Conservation (phyloP, 2,888 invertebrate genomes). For the Nomada fucata region DNA sequence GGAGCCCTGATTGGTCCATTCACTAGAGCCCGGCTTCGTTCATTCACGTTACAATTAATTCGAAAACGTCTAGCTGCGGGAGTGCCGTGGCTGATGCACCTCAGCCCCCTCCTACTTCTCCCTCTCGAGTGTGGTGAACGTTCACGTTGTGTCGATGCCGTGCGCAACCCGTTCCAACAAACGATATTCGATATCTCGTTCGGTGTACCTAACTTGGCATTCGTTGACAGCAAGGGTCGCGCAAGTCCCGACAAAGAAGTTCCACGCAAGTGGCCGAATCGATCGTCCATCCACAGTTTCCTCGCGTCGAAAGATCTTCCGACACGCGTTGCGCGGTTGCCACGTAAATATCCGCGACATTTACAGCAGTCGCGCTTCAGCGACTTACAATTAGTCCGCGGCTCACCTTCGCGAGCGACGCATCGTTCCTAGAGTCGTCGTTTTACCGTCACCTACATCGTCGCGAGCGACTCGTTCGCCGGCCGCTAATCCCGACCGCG, state of each 20-base stretch:
- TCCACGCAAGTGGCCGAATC: no score
- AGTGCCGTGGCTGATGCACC: conserved; percentile 13
- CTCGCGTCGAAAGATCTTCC: no score
- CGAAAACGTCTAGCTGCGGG: conserved; percentile 49
- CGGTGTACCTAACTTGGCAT: neutral
- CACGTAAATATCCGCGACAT: no score
- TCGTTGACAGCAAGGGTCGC: neutral
- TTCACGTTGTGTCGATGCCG: neutral
- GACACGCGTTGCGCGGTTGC: no score
- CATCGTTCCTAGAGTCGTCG: no score
- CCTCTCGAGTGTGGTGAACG: neutral
- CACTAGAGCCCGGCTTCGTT: conserved; percentile 50
- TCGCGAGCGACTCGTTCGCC: neutral
- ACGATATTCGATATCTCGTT: neutral
- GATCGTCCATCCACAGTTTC: no score
- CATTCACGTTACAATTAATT: conserved; percentile 70
- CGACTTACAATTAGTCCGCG: no score
- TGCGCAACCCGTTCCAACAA: neutral
- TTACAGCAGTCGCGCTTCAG: no score
- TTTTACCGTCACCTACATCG: no score
- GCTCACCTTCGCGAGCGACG: no score
- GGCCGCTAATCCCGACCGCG: neutral
- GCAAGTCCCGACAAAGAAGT: no score
- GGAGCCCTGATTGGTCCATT: conserved; percentile 69
- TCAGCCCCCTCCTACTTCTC: conserved; percentile 16